Percentiles rank a stretch among this genome's conserved stretches.
Evolutionary conservation across 2,113 vertebrate species (phyloP).

Genomic region (Oryzias celebensis): DNA sequence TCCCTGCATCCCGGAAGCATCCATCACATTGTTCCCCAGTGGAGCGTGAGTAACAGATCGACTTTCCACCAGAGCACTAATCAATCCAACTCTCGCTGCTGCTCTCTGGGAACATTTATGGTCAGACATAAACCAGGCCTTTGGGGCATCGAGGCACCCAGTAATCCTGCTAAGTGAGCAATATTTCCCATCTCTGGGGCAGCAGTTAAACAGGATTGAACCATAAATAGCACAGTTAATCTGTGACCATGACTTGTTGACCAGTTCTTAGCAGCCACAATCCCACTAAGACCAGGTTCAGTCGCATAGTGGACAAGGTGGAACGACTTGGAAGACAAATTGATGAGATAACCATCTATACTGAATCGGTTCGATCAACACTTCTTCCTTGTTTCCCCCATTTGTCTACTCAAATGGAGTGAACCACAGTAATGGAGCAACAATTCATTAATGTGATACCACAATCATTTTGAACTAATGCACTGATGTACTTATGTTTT

Average conservation of each 20-base stretch:
- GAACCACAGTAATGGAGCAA: constrained; percentile 19
- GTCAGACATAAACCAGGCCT: constrained; percentile 82
- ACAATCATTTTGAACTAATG: constrained; percentile 19
- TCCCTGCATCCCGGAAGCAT: constrained; percentile 68
- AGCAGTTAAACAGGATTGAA: constrained; percentile 73
- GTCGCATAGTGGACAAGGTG: constrained; percentile 66
- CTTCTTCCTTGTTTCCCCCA: constrained; percentile 13
- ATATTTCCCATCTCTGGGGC: constrained; percentile 81
- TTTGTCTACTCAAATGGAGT: constrained; percentile 23
- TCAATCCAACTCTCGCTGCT: constrained; percentile 80
- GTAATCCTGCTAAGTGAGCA: constrained; percentile 84
- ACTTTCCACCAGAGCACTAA: constrained; percentile 76
- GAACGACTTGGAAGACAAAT: constrained; percentile 48
- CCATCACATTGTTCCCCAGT: constrained; percentile 71
- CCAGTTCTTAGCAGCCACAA: constrained; percentile 55
- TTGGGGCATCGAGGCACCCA: constrained; percentile 84
- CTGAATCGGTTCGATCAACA: constrained; percentile 15
- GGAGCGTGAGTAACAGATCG: constrained; percentile 76
- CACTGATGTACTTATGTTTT: constrained; percentile 14
- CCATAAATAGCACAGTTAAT: constrained; percentile 82
- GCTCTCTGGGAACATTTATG: constrained; percentile 85
- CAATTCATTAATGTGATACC: constrained; percentile 36
- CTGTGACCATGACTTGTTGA: constrained; percentile 75
- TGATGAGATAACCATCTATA: constrained; percentile 44
- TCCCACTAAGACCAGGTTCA: constrained; percentile 50